These are phyloP conservation scores for Ageneiosus marmoratus DNA, from an alignment of 2,113 vertebrate species.

Conservation along the genomic window DNA sequence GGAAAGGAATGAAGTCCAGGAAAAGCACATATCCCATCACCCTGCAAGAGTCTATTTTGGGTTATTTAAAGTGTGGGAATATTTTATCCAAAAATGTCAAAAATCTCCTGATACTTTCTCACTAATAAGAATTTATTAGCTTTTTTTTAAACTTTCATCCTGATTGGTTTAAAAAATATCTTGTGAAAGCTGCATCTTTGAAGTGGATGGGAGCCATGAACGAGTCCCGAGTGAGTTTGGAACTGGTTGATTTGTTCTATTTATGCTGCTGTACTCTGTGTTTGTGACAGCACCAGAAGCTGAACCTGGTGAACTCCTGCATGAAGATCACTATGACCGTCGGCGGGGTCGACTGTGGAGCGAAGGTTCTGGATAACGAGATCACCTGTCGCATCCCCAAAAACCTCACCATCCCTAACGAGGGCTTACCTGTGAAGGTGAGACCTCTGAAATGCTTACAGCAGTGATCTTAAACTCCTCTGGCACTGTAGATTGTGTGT, in stretches of 20 bases:
- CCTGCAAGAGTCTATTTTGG: neutral
- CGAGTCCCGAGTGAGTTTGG: neutral
- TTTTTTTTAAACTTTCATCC: too few species aligned
- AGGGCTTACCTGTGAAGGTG: conserved; percentile 81
- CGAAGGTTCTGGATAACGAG: conserved; percentile 84
- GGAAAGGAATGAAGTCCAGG: neutral
- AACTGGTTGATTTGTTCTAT: neutral
- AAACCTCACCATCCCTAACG: conserved; percentile 71
- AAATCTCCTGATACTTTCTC: neutral
- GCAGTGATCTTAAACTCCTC: neutral
- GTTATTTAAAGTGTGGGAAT: neutral
- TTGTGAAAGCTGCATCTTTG: neutral
- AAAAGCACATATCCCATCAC: neutral
- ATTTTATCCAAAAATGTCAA: neutral
- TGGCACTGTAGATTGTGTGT: neutral
- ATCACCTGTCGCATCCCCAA: conserved; percentile 86
- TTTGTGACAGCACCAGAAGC: conserved; percentile 79
- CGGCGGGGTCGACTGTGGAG: conserved; percentile 80
- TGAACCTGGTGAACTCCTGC: conserved; percentile 81
- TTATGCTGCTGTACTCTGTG: neutral
- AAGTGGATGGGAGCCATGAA: neutral
- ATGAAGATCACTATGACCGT: conserved; percentile 86
- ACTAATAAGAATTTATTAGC: neutral
- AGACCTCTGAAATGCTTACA: conserved; percentile 12
- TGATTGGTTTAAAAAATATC: neutral